Evolutionary conservation across 2,113 vertebrate genomes (phyloP), one percentile per base, ranked within the genome.

Genomic region (Pongo abelii): DNA sequence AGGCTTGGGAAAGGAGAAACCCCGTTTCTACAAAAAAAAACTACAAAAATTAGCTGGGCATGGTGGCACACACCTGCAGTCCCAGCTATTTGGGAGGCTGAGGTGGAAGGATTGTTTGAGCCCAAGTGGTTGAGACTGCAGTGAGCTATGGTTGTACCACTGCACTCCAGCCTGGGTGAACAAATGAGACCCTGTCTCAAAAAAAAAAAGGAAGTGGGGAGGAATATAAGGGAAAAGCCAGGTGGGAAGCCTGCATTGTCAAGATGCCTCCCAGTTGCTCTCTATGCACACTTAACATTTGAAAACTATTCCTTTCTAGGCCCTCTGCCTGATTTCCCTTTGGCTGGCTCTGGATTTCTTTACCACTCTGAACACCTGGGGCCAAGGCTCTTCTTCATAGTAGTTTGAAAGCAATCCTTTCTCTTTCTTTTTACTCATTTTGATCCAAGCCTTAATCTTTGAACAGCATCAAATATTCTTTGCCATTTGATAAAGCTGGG

Each of bases 391-490:
- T 77, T 85, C 94, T 96, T 70, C 87, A 59, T 1, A 23, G 77
- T 18, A 30, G 46, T 80, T 57, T 89, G 87, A 92, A 96, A 80
- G 84, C 52, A 77, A 14, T 48, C 61, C 61, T 80, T 95, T 93
- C 64, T 94, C 78, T 52, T 89, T 86, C 38, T 67, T 20, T 72
- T 77, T 69, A n/a, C 67, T 89, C 70, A 52, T 30, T 93, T 86
- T 92, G 87, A 74, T 86, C 55, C 43, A 85, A 57, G 48, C 84
- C 93, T 81, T 94, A 92, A 95, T 96, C 84, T 97, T 92, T 52
- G 52, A 94, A 81, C 80, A 64, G 67, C 84, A 96, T 96, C 92
- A 89, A 83, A 91, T 94, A 89, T 93, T 93, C 94, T 91, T 94
- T 30, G 77, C 75, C 81, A 61, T 81, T 89, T 70, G 52, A 74